These are phyloP conservation scores for Dascillus cervinus DNA, from an alignment of 2,888 invertebrate genomes.

Conservation along the genomic window DNA sequence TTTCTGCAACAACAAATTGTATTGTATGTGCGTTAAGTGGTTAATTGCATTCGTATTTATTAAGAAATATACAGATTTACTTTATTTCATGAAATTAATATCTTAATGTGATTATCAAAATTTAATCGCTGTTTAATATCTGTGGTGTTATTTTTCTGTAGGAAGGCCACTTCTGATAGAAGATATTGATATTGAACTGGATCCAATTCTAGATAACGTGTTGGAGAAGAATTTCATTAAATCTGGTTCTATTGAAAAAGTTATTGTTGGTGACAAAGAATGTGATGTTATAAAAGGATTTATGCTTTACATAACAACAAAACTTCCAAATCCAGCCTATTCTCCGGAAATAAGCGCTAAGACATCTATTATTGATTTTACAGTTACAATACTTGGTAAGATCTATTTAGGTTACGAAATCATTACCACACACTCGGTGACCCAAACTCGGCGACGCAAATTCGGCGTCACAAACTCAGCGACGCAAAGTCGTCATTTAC, in stretches of 20 bases:
- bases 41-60: no score
- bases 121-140: not conserved
- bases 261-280: constrained; percentile 91
- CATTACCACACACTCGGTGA: no score
- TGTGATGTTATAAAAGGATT: constrained; percentile 95
- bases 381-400: constrained; percentile 79
- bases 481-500: no score
- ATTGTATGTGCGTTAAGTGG: no score
- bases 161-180: constrained; percentile 87
- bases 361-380: constrained; percentile 95
- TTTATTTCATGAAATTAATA: not conserved
- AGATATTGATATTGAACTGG: constrained; percentile 89
- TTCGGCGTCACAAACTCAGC: no score
- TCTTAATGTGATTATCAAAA: not conserved
- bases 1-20: no score
- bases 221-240: constrained; percentile 96
- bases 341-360: constrained; percentile 96
- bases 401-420: no score
- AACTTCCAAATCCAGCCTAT: constrained; percentile 91
- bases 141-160: constrained; percentile 23
- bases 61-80: not conserved
- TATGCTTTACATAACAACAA: constrained; percentile 92
- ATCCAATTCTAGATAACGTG: constrained; percentile 94
- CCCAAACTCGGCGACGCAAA: no score
- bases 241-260: constrained; percentile 92